phyloP scores from a whole-genome alignment of 2,797 vertebrate genomes.

The Halcyon smyrnensis region DNA sequence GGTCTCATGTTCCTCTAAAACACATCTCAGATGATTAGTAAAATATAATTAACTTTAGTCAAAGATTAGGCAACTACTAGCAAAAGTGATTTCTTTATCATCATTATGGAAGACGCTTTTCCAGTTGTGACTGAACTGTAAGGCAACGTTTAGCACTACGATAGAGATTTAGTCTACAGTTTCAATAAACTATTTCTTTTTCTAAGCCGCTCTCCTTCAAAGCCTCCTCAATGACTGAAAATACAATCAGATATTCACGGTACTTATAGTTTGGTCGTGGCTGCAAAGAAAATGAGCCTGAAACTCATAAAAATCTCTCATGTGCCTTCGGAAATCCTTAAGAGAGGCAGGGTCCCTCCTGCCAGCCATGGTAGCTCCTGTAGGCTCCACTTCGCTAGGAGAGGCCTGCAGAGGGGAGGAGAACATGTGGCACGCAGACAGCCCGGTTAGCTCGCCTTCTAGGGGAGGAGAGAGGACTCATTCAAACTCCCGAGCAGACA shows the following conservation, averaged over 20 bases:
- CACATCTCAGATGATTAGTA: neutral
- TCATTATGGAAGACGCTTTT: neutral
- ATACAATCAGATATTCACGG: neutral
- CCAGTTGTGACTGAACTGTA: neutral
- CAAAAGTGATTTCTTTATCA: neutral
- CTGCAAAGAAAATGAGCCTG: neutral
- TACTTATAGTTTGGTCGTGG: neutral
- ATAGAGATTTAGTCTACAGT: neutral
- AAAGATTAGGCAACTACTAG: neutral
- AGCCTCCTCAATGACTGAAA: neutral
- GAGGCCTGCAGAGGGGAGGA: slow-evolving; percentile 30
- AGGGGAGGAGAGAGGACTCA: slow-evolving; percentile 13
- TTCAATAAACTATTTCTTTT: neutral
- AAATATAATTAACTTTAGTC: neutral
- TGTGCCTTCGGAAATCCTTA: neutral
- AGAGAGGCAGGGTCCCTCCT: neutral
- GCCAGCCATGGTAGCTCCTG: neutral
- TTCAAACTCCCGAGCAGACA: slow-evolving; percentile 49
- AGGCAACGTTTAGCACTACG: neutral
- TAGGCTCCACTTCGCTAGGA: neutral
- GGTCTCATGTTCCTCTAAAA: neutral
- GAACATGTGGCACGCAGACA: slow-evolving; percentile 52
- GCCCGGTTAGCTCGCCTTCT: neutral
- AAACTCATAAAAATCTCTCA: neutral
- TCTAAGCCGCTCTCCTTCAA: neutral